These are phyloP conservation scores for Protula sp. DNA, from an alignment of 2,888 invertebrate species.

Conservation along the genomic window DNA sequence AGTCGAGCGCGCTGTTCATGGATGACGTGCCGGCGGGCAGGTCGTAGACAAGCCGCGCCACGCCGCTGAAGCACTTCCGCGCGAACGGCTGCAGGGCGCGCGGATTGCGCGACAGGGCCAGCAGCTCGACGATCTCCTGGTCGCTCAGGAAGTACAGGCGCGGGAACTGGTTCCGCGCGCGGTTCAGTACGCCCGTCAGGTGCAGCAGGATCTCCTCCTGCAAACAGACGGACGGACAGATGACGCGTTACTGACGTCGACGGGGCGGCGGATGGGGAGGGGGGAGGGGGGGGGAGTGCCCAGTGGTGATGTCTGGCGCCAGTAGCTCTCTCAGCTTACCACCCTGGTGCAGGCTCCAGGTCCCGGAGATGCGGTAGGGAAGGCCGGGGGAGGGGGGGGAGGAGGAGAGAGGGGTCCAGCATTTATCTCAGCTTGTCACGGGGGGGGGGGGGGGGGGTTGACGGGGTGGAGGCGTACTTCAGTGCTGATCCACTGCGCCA, in stretches of 20 bases:
- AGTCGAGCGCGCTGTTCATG: constrained; percentile 42
- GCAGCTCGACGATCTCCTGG: constrained; percentile 41
- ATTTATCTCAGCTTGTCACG: too few relatives aligned
- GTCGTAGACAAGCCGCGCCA: constrained; percentile 36
- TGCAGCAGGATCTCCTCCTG: constrained; percentile 46
- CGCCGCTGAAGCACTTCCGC: constrained; percentile 45
- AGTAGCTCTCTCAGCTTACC: constrained; percentile 32
- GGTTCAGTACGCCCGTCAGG: constrained; percentile 34
- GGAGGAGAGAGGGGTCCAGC: too few relatives aligned
- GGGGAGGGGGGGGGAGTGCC: too few relatives aligned
- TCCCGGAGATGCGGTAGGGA: too few relatives aligned
- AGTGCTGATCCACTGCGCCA: not conserved
- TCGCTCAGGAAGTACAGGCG: constrained; percentile 50
- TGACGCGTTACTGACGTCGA: too few relatives aligned
- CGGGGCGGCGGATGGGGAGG: too few relatives aligned
- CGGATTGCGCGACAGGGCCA: constrained; percentile 45
- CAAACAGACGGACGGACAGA: too few relatives aligned
- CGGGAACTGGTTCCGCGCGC: constrained; percentile 38
- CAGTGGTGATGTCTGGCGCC: not conserved
- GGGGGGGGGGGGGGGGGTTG: too few relatives aligned
- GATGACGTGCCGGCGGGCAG: constrained; percentile 39
- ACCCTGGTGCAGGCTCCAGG: constrained; percentile 45
- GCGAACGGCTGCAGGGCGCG: constrained; percentile 41
- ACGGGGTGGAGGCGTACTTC: too few relatives aligned
- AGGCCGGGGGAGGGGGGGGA: too few relatives aligned